Percentiles rank a stretch among this genome's conserved stretches.
Conservation (phyloP, 1,140 invertebrate genomes). For the Dinothrombium tinctorium region DNA sequence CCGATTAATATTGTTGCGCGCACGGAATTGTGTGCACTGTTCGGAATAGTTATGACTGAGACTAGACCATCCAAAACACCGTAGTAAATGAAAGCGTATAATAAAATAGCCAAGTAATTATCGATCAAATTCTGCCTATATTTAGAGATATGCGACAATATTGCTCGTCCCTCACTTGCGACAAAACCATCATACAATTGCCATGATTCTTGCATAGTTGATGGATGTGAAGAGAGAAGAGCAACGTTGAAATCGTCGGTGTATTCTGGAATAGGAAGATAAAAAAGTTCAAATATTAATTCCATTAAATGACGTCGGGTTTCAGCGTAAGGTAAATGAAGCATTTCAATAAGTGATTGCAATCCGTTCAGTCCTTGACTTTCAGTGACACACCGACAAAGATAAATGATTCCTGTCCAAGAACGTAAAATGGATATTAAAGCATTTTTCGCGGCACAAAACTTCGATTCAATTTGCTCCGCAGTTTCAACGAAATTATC, state of each 20-base stretch:
- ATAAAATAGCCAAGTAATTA: conserved; percentile 63
- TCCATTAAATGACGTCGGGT: conserved; percentile 70
- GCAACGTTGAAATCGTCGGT: conserved; percentile 70
- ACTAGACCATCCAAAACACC: conserved; percentile 52
- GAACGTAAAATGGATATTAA: conserved; percentile 60
- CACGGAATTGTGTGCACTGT: conserved; percentile 55
- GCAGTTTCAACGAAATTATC: not conserved
- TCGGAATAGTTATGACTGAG: conserved; percentile 66
- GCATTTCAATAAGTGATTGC: conserved; percentile 54
- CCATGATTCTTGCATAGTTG: conserved; percentile 48
- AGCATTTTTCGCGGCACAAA: conserved; percentile 55
- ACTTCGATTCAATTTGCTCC: conserved; percentile 43
- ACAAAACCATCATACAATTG: conserved; percentile 73
- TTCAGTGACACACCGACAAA: conserved; percentile 28
- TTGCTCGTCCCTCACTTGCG: conserved; percentile 52
- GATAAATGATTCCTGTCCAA: conserved; percentile 64
- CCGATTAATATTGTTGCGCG: conserved; percentile 65
- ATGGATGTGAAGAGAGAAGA: conserved; percentile 39
- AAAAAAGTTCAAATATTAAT: conserved; percentile 64
- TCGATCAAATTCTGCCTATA: conserved; percentile 53
- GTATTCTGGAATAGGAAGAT: conserved; percentile 60
- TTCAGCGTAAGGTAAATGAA: conserved; percentile 64
- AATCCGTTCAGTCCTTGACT: conserved; percentile 25
- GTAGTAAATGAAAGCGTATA: conserved; percentile 61
- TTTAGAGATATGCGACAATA: conserved; percentile 52